Percentiles rank a stretch among this genome's conserved stretches.
Conservation (phyloP, 2,888 invertebrate species). For the Drosophila nr. medialis region DNA sequence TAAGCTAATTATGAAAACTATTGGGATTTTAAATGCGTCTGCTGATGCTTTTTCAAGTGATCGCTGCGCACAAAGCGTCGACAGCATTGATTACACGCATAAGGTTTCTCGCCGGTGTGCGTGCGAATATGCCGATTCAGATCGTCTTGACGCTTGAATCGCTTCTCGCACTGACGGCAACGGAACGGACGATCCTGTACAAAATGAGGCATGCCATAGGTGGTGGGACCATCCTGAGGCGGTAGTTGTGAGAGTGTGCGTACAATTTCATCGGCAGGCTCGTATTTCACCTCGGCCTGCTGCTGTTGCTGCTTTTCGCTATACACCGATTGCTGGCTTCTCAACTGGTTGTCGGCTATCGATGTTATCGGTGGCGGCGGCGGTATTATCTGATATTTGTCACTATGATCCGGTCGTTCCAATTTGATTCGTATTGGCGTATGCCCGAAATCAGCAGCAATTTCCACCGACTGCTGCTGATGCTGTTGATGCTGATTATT, state of each 20-base stretch:
- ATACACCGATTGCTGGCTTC: constrained; percentile 40
- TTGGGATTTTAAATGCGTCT: constrained; percentile 77
- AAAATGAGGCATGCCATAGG: constrained; percentile 74
- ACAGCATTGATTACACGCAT: constrained; percentile 75
- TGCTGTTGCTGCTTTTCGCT: constrained; percentile 46
- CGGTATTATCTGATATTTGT: constrained; percentile 68
- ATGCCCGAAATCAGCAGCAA: constrained; percentile 38
- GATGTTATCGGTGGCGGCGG: constrained; percentile 15
- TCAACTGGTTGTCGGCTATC: constrained; percentile 48
- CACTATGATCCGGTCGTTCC: constrained; percentile 69
- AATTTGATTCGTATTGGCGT: constrained; percentile 73
- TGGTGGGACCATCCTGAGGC: constrained; percentile 69
- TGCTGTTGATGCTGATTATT: constrained; percentile 48
- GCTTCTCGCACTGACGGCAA: constrained; percentile 75
- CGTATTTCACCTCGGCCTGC: constrained; percentile 66
- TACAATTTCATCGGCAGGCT: constrained; percentile 61
- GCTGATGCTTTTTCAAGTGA: constrained; percentile 82
- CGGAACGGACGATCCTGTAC: constrained; percentile 76
- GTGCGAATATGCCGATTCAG: constrained; percentile 82
- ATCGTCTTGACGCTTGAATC: constrained; percentile 82
- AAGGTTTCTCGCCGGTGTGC: constrained; percentile 82
- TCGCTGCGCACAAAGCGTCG: constrained; percentile 82
- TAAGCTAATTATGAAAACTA: constrained; percentile 60
- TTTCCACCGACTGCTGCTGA: constrained; percentile 30
- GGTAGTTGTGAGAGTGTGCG: constrained; percentile 65